Percentiles rank a stretch among this genome's conserved stretches.
Evolutionary conservation across 1,140 invertebrate genomes (phyloP).

Genomic region (Sesamia nonagrioides): DNA sequence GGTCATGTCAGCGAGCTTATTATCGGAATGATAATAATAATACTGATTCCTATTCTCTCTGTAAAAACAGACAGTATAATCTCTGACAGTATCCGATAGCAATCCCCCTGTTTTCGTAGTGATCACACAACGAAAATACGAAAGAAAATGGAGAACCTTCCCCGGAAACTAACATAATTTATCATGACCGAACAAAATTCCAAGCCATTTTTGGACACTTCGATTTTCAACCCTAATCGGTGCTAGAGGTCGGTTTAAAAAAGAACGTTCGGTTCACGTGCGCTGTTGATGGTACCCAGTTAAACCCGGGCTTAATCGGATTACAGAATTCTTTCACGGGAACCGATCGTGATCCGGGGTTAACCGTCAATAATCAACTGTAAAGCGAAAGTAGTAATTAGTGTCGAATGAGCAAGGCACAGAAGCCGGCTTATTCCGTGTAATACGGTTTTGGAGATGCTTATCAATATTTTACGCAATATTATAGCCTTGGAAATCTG

Average conservation of each 20-base stretch:
- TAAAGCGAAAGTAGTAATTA: slow-evolving; percentile 59
- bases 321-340: slow-evolving; percentile 48
- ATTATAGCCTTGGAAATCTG: not conserved
- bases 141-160: not conserved
- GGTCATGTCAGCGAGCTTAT: not conserved
- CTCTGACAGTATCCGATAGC: not conserved
- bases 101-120: slow-evolving; percentile 3
- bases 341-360: slow-evolving; percentile 46
- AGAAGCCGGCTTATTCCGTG: slow-evolving; percentile 50
- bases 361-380: slow-evolving; percentile 50
- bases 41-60: not conserved
- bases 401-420: slow-evolving; percentile 58
- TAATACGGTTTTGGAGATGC: not conserved
- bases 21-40: not conserved
- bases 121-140: slow-evolving; percentile 2
- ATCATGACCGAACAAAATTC: slow-evolving; percentile 14
- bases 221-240: slow-evolving; percentile 28
- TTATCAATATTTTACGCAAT: no score
- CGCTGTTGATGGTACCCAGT: slow-evolving; percentile 19
- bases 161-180: slow-evolving; percentile 20
- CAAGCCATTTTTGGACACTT: slow-evolving; percentile 1
- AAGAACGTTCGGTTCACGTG: slow-evolving; percentile 18
- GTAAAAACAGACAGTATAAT: not conserved
- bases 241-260: slow-evolving; percentile 27
- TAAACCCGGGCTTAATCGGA: slow-evolving; percentile 39